phyloP scores from a whole-genome alignment of 1,140 invertebrate species.

The Pseudomyrmex sp. region DNA sequence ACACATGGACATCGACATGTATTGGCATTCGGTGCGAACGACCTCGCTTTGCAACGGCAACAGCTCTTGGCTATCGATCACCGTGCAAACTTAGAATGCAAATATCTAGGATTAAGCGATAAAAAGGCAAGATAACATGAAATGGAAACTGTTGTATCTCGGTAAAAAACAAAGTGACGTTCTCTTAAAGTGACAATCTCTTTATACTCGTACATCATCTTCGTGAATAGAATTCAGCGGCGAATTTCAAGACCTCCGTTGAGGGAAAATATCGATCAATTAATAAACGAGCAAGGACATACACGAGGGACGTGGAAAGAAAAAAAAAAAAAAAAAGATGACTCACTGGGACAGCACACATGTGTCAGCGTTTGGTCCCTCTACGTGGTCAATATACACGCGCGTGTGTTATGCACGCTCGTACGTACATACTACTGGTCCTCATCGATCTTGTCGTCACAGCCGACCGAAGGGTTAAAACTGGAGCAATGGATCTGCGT shows the following conservation, averaged over 20 bases:
- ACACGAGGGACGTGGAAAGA: neutral
- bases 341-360: constrained; percentile 25
- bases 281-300: neutral
- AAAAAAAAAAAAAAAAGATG: neutral
- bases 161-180: neutral
- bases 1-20: constrained; percentile 1
- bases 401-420: constrained; percentile 5
- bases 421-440: neutral
- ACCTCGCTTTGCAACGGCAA: neutral
- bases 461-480: constrained; percentile 47
- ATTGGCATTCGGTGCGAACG: neutral
- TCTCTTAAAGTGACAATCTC: too few relatives aligned
- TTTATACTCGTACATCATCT: too few relatives aligned
- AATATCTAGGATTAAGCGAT: neutral
- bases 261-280: neutral
- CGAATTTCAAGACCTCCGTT: neutral
- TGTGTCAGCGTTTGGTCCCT: constrained; percentile 7
- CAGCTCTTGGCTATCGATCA: neutral
- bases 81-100: neutral
- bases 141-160: neutral
- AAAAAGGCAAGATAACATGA: too few relatives aligned
- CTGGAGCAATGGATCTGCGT: constrained; percentile 49
- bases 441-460: constrained; percentile 51
- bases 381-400: constrained; percentile 3
- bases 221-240: too few relatives aligned